Percentiles rank a stretch among this genome's conserved stretches.
These are phyloP conservation scores for Caenorhabditis sp. DNA, from an alignment of 2,888 invertebrate genomes.

Conservation along the genomic window DNA sequence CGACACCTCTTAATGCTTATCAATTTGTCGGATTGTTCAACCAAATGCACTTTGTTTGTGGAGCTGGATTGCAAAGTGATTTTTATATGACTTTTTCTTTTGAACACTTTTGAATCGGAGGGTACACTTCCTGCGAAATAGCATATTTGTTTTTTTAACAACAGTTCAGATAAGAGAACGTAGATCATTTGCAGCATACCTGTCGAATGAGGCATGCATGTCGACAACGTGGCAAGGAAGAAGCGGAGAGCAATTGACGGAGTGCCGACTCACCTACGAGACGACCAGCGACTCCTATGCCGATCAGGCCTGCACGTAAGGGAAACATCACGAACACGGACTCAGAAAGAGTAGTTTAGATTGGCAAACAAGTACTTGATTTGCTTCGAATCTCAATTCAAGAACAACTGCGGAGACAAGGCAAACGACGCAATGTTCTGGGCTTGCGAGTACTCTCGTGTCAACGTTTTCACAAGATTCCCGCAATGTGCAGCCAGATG, in stretches of 20 bases:
- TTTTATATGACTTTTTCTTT: slow-evolving; percentile 37
- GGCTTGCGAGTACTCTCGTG: slow-evolving; percentile 76
- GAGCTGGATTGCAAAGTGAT: slow-evolving; percentile 75
- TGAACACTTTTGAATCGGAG: slow-evolving; percentile 24
- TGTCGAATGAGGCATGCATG: slow-evolving; percentile 70
- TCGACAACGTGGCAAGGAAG: slow-evolving; percentile 64
- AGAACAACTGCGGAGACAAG: slow-evolving; percentile 63
- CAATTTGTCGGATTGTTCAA: slow-evolving; percentile 74
- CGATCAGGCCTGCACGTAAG: slow-evolving; percentile 68
- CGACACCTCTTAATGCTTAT: slow-evolving; percentile 67
- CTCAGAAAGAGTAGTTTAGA: slow-evolving; percentile 33
- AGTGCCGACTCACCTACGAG: slow-evolving; percentile 68
- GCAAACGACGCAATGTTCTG: slow-evolving; percentile 72
- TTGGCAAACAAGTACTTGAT: slow-evolving; percentile 67
- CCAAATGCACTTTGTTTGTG: slow-evolving; percentile 77
- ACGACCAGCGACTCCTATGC: slow-evolving; percentile 48
- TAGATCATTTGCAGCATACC: slow-evolving; percentile 66
- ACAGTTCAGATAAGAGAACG: slow-evolving; percentile 35
- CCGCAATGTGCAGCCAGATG: slow-evolving; percentile 72
- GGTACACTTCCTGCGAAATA: slow-evolving; percentile 29
- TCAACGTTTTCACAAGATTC: slow-evolving; percentile 73
- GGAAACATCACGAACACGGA: not conserved
- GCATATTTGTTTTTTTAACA: slow-evolving; percentile 6
- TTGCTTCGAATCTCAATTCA: slow-evolving; percentile 69
- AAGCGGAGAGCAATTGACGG: slow-evolving; percentile 56